These are phyloP conservation scores for Syrista parreyssii DNA, from an alignment of 2,888 invertebrate genomes.

Conservation along the genomic window DNA sequence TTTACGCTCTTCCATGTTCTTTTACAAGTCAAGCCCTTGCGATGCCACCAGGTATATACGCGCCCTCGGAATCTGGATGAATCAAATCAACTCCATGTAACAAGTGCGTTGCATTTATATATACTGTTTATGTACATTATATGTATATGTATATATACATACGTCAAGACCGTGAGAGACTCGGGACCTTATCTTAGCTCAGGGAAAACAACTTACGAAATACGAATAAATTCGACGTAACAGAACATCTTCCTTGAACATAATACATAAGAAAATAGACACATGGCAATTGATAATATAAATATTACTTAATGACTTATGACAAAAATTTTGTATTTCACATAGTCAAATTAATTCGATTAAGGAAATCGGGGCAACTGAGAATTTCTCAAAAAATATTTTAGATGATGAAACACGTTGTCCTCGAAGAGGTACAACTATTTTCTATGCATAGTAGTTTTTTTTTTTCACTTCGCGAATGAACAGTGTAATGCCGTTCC, in stretches of 20 bases:
- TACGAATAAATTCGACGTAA: neutral
- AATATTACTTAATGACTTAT: neutral
- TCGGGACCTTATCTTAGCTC: neutral
- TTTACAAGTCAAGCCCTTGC: constrained; percentile 27
- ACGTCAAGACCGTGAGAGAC: neutral
- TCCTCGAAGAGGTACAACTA: neutral
- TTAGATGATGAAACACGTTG: neutral
- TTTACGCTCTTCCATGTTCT: constrained; percentile 36
- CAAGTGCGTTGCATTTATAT: neutral
- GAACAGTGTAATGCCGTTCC: too few relatives aligned
- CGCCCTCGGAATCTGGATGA: neutral
- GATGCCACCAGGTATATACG: neutral
- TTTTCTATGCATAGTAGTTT: too few relatives aligned
- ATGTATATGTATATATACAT: neutral
- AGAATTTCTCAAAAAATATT: neutral
- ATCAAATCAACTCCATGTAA: neutral
- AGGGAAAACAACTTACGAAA: neutral
- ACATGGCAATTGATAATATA: neutral
- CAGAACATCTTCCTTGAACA: neutral
- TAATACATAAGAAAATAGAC: neutral
- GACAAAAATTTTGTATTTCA: neutral
- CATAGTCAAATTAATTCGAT: neutral
- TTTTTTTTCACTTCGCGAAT: too few relatives aligned
- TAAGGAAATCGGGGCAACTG: neutral
- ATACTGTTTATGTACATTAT: neutral